These are phyloP conservation scores for Heliconius cydno DNA, from an alignment of 2,888 invertebrate species.

Conservation along the genomic window DNA sequence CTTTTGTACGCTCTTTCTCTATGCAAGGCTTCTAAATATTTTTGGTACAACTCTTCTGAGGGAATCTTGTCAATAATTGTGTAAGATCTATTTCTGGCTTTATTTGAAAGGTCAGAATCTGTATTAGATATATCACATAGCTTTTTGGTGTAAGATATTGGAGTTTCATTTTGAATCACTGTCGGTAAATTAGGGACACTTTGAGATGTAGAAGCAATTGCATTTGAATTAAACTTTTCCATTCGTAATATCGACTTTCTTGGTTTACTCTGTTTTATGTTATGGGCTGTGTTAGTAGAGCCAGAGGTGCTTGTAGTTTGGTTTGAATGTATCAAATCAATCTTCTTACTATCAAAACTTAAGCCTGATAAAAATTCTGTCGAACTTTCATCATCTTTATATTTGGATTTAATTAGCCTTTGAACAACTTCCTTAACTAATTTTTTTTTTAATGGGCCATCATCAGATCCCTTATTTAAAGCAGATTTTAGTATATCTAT, in stretches of 20 bases:
- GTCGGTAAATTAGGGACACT: constrained; percentile 73
- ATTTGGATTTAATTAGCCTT: constrained; percentile 83
- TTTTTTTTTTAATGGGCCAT: constrained; percentile 84
- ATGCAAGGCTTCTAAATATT: constrained; percentile 71
- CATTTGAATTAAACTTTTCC: constrained; percentile 69
- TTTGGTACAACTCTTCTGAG: constrained; percentile 73
- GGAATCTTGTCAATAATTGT: constrained; percentile 64
- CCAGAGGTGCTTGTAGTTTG: constrained; percentile 75
- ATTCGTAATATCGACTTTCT: constrained; percentile 73
- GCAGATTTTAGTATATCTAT: constrained; percentile 84
- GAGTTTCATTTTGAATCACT: constrained; percentile 59
- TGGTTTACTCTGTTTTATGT: constrained; percentile 57
- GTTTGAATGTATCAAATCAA: constrained; percentile 58
- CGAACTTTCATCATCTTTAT: constrained; percentile 82
- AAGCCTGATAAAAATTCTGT: constrained; percentile 78
- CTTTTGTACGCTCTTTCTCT: constrained; percentile 71
- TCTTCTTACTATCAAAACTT: constrained; percentile 65
- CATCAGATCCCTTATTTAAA: constrained; percentile 83
- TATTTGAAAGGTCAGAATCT: constrained; percentile 70
- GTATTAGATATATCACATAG: constrained; percentile 56
- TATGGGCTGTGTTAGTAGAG: constrained; percentile 58
- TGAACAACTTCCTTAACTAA: constrained; percentile 86
- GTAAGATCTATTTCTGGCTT: constrained; percentile 65
- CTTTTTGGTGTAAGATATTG: constrained; percentile 55
- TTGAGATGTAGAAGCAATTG: constrained; percentile 73